Base-by-base conservation (phyloP, 2,797 vertebrate genomes). In the Tragelaphus oryx region DNA sequence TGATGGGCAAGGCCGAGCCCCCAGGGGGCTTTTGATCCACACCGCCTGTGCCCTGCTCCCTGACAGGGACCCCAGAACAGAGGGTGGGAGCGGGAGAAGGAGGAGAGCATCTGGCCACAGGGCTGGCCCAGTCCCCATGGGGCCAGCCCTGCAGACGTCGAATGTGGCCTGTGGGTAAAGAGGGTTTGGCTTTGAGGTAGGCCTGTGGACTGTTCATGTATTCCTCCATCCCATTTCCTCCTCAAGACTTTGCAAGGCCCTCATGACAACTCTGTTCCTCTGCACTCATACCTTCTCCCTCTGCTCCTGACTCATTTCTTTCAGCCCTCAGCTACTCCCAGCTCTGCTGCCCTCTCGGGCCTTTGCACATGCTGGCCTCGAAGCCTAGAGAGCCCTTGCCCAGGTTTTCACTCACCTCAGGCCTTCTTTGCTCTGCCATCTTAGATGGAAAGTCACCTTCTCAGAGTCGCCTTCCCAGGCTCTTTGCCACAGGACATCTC, bases 1-100 rank as follows among this genome's bases (percentile, higher is more conserved):
- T 98, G 97, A 98, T 97, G 98, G 96, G 98, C 96, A 97, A 98
- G 94, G 93, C 97, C 96, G 84, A 96, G 97, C 97, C 97, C 97
- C 89, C 11, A 30, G 96, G 94, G 98, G 97, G 90, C 65, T 96
- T 97, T 96, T 98, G 98, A 97, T 98, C 96, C 91, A 26, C 86
- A 52, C 94, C 3, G 24, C 79, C 7, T 2, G 65, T 79, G 24
- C 8, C 10, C 68, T 74, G 76, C 62, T 84, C 59, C 87, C 68
- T 68, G 91, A 65, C 52, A 76, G 60, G 71, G 14, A 41, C 62
- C 37, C 62, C 11, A 44, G 65, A 74, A n/a, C 11, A 48, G 26
- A 74, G 71, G 28, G 30, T 48, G 17, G 26, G 83, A 28, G 48
- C 16, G 3, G 76, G 41, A 26, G 7, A 6, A 8, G 65, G n/a